A percentile compares a stretch with the other conserved stretches of the same genome.
Evolutionary conservation across 2,113 vertebrate species (phyloP).

Genomic region (Ictalurus punctatus): DNA sequence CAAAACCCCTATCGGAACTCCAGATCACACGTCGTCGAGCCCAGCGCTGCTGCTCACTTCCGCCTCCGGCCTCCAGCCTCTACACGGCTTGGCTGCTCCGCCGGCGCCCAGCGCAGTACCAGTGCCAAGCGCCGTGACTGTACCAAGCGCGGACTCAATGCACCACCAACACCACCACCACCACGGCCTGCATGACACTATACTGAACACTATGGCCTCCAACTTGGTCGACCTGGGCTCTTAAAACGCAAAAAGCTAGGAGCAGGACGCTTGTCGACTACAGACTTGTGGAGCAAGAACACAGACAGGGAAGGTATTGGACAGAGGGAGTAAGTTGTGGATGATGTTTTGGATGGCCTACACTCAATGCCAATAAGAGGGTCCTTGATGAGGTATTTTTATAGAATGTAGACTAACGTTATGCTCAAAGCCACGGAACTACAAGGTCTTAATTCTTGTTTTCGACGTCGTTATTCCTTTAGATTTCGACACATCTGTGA

Average conservation of each 20-base stretch:
- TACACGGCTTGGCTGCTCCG: conserved; percentile 91
- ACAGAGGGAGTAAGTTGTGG: conserved; percentile 60
- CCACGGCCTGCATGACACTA: conserved; percentile 95
- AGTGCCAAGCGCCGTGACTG: conserved; percentile 90
- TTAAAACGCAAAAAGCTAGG: conserved; percentile 71
- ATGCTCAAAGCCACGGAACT: conserved; percentile 71
- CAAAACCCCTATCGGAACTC: conserved; percentile 95
- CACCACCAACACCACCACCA: conserved; percentile 98
- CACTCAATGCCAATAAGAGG: conserved; percentile 58
- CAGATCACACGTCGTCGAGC: conserved; percentile 92
- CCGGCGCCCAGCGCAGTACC: conserved; percentile 96
- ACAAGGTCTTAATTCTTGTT: conserved; percentile 76
- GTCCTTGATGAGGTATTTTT: conserved; percentile 65
- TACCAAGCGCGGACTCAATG: conserved; percentile 85
- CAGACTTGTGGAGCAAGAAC: conserved; percentile 64
- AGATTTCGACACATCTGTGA: conserved; percentile 61
- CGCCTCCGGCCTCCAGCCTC: conserved; percentile 82
- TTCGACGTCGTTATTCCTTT: conserved; percentile 70
- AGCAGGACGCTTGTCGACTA: conserved; percentile 49
- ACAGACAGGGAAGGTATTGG: conserved; percentile 44
- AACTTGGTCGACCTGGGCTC: conserved; percentile 97
- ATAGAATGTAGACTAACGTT: conserved; percentile 65
- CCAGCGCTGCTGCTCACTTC: conserved; percentile 89
- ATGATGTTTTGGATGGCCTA: conserved; percentile 58
- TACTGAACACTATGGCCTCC: conserved; percentile 98